phyloP scores from a whole-genome alignment of 30 jellyfish, hydroid and myxozoan genomes.

The Pseudorhiza aurosa region DNA sequence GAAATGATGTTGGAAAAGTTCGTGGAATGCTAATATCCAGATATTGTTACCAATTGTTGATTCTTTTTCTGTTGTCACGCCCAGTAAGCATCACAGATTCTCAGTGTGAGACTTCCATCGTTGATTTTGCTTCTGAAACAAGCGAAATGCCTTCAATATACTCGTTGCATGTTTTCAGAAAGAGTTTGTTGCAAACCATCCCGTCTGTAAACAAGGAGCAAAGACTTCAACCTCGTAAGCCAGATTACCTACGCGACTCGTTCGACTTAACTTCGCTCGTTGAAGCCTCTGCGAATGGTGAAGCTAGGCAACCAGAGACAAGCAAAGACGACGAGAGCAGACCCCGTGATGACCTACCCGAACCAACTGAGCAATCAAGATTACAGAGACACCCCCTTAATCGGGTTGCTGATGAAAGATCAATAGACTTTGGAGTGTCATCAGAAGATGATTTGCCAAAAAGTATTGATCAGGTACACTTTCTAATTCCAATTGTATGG shows the following conservation, averaged over 20 bases:
- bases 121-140: no score
- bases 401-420: neutral
- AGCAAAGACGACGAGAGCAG: slow-evolving; percentile 38
- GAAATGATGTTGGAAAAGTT: no score
- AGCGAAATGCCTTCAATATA: no score
- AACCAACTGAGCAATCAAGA: slow-evolving; percentile 33
- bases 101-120: no score
- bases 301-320: neutral
- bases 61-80: no score
- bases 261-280: slow-evolving; percentile 35
- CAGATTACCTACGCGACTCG: slow-evolving; percentile 52
- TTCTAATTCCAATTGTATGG: no score
- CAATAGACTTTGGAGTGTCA: slow-evolving; percentile 37
- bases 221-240: slow-evolving; percentile 61
- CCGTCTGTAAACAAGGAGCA: slow-evolving; percentile 1
- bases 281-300: neutral
- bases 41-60: no score
- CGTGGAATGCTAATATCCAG: no score
- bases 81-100: no score
- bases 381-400: slow-evolving; percentile 7
- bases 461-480: neutral
- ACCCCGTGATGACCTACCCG: slow-evolving; percentile 52
- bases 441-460: slow-evolving; percentile 44
- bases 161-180: slow-evolving; percentile 15
- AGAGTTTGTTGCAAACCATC: neutral